Evolutionary conservation across 2,113 vertebrate genomes (phyloP), one percentile per base, ranked within the genome.

Genomic region (Phaethon lepturus): DNA sequence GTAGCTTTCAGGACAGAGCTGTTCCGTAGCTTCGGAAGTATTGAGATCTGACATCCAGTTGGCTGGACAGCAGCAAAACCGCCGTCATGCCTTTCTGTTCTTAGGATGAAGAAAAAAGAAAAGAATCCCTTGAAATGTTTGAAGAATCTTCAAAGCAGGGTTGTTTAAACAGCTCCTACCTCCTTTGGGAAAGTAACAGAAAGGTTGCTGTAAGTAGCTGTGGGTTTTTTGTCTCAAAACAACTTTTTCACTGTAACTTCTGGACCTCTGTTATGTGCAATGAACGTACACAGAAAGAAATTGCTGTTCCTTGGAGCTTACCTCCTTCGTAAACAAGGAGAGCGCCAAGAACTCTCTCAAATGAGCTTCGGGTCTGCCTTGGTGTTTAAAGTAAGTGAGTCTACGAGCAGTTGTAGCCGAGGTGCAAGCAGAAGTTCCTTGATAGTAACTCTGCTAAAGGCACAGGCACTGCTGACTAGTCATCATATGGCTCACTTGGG

Each of bases 81-180:
- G 72, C 19, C 23, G 9, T 38, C 55, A 12, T 82, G 7, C 6
- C 35, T 94, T 87, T 59, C 52, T 38, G 12, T 56, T 95, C 86
- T 44, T 77, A 99, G 99, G 99, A 99, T 52, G 99, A 99, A 91
- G 98, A 98, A 84, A 99, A 95, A 91, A 98, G 92, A 52, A 97
- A 93, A 6, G 98, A 99, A 83, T 99, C 99, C 28, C 90, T 98
- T 63, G 95, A 97, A 62, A 98, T 99, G 97, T 98, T 99, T 95
- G 98, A 99, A 88, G 98, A 99, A 82, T 99, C 99, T 2, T 99
- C 99, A 2, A 97, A 92, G 73, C 98, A 98, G 33, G 99, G 99
- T 42, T 99, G 99, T 91, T 95, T 99, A 83, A 98, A 98, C 95
- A 99, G 99, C 97, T 99, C 99, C 2, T 99, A 99, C 97, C 98